These are phyloP conservation scores for Lerema accius DNA, from an alignment of 1,140 invertebrate species.

Conservation along the genomic window DNA sequence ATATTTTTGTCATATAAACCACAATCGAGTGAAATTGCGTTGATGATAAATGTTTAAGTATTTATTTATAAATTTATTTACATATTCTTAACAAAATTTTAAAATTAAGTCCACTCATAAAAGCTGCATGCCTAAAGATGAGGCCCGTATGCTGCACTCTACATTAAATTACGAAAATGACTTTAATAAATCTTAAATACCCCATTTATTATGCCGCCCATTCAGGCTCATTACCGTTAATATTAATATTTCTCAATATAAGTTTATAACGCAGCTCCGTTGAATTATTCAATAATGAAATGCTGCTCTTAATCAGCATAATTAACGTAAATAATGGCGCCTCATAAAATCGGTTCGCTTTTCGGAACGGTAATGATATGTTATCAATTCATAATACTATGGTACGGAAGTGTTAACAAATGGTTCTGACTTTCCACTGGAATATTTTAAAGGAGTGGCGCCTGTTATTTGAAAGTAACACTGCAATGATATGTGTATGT, in stretches of 20 bases:
- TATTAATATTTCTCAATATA: constrained; percentile 17
- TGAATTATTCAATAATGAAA: constrained; percentile 27
- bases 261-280: constrained; percentile 7
- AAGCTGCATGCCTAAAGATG: background rate
- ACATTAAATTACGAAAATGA: background rate
- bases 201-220: background rate
- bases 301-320: constrained; percentile 22
- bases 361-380: constrained; percentile 17
- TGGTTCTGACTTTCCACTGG: too few species aligned
- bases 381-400: background rate
- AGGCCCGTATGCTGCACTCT: background rate
- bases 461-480: background rate
- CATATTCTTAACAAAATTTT: too few species aligned
- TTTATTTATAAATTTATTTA: too few species aligned
- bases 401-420: too few species aligned
- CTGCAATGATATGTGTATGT: too few species aligned
- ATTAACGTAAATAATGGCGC: constrained; percentile 26
- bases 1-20: too few species aligned
- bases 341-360: constrained; percentile 2
- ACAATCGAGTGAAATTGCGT: too few species aligned
- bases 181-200: background rate
- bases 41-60: too few species aligned
- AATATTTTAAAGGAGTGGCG: too few species aligned
- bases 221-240: constrained; percentile 1
- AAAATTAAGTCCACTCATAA: too few species aligned